Conservation (phyloP, 2,113 vertebrate species). For the Oreochromis tanganicae region DNA sequence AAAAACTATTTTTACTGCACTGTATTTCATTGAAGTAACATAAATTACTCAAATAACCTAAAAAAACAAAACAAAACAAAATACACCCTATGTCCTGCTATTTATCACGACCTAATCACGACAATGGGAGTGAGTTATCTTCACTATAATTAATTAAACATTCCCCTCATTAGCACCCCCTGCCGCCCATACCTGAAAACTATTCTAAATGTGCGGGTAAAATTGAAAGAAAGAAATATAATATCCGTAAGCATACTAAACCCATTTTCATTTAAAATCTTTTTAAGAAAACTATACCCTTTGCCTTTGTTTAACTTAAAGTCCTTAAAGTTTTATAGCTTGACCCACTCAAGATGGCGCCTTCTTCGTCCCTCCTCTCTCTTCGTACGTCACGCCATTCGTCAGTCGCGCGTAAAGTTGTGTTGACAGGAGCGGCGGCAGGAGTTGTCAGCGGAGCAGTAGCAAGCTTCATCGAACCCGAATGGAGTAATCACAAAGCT, state of each 20-base stretch:
- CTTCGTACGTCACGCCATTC: constrained; percentile 3
- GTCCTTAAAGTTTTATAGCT: not conserved
- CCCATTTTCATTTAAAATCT: not conserved
- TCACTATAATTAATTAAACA: not conserved
- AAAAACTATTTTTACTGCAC: not conserved
- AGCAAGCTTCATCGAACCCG: constrained; percentile 25
- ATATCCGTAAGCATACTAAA: not conserved
- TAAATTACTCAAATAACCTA: not conserved
- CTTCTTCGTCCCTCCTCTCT: not conserved
- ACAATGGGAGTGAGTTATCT: not conserved
- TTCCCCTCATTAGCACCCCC: not conserved
- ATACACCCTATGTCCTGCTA: not conserved
- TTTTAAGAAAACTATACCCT: not conserved
- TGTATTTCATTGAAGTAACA: not conserved
- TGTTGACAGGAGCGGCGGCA: constrained; percentile 64
- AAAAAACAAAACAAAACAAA: not conserved
- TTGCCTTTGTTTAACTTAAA: not conserved
- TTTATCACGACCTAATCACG: not conserved
- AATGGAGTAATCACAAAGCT: constrained; percentile 53
- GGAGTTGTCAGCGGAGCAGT: constrained; percentile 56
- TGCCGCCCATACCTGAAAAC: not conserved
- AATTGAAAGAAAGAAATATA: not conserved
- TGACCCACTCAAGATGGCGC: constrained; percentile 63
- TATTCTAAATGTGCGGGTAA: not conserved
- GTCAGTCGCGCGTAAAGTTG: constrained; percentile 59